These are phyloP conservation scores for Anguilla rostrata DNA, from an alignment of 2,113 vertebrate species.

Conservation along the genomic window DNA sequence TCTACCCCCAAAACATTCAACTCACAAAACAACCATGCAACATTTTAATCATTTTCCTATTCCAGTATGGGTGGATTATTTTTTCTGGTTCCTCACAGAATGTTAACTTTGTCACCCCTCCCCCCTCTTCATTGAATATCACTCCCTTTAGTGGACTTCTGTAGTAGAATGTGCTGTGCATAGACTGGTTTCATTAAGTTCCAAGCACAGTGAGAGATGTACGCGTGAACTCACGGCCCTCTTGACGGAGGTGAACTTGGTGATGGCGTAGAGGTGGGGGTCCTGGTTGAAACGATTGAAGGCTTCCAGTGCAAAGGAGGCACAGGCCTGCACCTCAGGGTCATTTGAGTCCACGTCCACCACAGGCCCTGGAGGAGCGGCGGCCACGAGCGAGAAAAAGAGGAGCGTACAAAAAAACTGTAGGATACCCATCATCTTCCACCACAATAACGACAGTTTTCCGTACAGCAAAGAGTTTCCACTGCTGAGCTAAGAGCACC, in stretches of 20 bases:
- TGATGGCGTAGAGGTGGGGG: constrained; percentile 23
- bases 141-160: too few species aligned
- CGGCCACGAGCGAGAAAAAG: background rate
- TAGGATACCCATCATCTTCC: constrained; percentile 19
- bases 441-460: background rate
- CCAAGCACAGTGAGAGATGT: background rate
- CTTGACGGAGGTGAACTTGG: constrained; percentile 17
- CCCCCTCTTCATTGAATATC: too few species aligned
- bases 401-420: constrained; percentile 12
- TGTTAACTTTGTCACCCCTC: background rate
- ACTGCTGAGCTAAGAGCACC: background rate
- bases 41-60: too few species aligned
- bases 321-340: constrained; percentile 9
- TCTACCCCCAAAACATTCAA: too few species aligned
- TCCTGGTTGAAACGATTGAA: constrained; percentile 30
- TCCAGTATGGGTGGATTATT: too few species aligned
- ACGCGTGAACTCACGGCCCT: constrained; percentile 15
- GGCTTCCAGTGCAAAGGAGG: constrained; percentile 26
- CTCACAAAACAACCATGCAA: too few species aligned
- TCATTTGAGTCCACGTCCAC: constrained; percentile 5
- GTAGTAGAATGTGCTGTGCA: too few species aligned
- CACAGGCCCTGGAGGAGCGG: background rate
- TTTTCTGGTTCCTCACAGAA: background rate
- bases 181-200: too few species aligned
- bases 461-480: background rate